phyloP scores from a whole-genome alignment of 2,888 invertebrate genomes.

The Euplexia lucipara region DNA sequence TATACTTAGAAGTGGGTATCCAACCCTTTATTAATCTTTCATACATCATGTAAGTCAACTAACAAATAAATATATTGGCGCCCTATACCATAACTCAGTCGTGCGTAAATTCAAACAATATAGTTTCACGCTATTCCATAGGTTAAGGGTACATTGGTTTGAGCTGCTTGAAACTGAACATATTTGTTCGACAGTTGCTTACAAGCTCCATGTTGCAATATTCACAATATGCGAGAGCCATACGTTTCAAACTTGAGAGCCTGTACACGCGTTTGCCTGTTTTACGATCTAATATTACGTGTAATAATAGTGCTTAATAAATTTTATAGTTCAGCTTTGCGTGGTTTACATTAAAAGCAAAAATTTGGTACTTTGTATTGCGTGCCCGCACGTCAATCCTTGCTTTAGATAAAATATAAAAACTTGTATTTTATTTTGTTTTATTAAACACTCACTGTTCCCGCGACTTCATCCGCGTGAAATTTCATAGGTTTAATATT shows the following conservation, averaged over 20 bases:
- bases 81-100: neutral
- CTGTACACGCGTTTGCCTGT: slow-evolving; percentile 42
- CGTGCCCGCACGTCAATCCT: neutral
- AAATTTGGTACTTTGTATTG: neutral
- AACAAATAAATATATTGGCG: neutral
- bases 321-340: slow-evolving; percentile 17
- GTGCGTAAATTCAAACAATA: neutral
- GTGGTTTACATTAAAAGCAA: slow-evolving; percentile 9
- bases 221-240: slow-evolving; percentile 49
- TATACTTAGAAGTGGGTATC: no score
- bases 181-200: slow-evolving; percentile 46
- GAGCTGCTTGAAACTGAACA: slow-evolving; percentile 29
- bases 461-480: no score
- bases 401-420: neutral
- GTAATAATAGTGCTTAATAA: slow-evolving; percentile 37
- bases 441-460: no score
- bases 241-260: slow-evolving; percentile 47
- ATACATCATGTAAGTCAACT: neutral
- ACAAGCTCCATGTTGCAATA: slow-evolving; percentile 42
- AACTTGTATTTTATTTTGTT: no score
- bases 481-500: no score
- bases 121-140: neutral
- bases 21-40: neutral
- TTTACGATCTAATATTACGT: slow-evolving; percentile 53
- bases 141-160: neutral